phyloP scores from a whole-genome alignment of 2,113 vertebrate genomes.

The Aythya baeri region DNA sequence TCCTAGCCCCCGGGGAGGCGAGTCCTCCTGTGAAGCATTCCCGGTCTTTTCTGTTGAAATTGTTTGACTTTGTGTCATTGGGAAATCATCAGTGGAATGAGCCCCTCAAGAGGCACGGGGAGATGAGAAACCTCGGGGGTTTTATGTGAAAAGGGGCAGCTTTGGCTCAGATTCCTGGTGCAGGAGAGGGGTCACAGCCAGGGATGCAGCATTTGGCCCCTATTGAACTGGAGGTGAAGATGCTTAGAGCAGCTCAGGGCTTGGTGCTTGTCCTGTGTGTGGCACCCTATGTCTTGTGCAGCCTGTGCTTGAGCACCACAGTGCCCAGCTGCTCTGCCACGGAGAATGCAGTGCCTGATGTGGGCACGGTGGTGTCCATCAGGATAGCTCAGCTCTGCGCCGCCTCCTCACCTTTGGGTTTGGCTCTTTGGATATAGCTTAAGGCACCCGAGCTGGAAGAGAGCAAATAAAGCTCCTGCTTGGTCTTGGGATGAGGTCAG shows the following conservation, averaged over 20 bases:
- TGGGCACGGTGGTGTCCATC: accelerated
- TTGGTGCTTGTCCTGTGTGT: not conserved
- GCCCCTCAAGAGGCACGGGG: not conserved
- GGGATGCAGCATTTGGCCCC: not conserved
- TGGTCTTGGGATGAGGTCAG: not conserved
- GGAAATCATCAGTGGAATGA: conserved; percentile 35
- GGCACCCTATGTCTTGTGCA: not conserved
- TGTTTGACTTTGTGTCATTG: not conserved
- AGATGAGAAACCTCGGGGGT: not conserved
- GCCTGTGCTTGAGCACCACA: accelerated
- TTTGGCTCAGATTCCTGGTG: not conserved
- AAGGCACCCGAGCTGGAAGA: not conserved
- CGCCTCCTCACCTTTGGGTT: not conserved
- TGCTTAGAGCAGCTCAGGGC: not conserved
- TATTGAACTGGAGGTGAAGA: not conserved
- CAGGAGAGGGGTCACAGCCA: not conserved
- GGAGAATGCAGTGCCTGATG: accelerated
- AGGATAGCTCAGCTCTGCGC: accelerated
- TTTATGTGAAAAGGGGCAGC: not conserved
- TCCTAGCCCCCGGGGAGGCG: conserved; percentile 41
- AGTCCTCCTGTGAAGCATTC: conserved; percentile 21
- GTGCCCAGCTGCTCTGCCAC: not conserved
- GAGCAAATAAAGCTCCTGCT: not conserved
- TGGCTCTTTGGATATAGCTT: not conserved
- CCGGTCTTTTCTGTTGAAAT: conserved; percentile 43